Evolutionary conservation across 2,113 vertebrate genomes (phyloP).

Genomic region (Tetraodon nigroviridis): DNA sequence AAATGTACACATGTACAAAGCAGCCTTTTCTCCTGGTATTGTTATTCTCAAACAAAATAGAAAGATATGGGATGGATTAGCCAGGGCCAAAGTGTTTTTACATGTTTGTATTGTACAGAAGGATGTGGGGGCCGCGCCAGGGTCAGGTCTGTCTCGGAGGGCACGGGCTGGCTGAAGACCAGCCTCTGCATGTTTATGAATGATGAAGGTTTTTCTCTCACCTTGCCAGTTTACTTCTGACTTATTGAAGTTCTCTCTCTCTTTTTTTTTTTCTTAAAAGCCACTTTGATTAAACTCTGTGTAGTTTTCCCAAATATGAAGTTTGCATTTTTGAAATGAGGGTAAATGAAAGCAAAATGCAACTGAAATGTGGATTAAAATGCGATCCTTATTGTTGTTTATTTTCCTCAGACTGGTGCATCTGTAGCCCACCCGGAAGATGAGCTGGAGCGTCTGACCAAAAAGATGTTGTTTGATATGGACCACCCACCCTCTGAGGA

Average conservation of each 20-base stretch:
- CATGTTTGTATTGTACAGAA: constrained; percentile 40
- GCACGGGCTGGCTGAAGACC: constrained; percentile 27
- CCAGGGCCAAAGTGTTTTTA: constrained; percentile 50
- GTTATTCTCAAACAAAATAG: constrained; percentile 28
- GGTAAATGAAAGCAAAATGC: not conserved
- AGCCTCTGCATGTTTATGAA: constrained; percentile 56
- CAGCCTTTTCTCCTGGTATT: constrained; percentile 27
- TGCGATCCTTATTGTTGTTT: too few relatives aligned
- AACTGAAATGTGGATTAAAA: not conserved
- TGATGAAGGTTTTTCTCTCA: constrained; percentile 33
- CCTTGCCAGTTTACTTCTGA: constrained; percentile 43
- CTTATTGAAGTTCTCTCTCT: constrained; percentile 18
- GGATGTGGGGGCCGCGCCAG: constrained; percentile 58
- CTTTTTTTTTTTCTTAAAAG: constrained; percentile 10
- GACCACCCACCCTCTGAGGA: constrained; percentile 93
- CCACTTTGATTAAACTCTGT: constrained; percentile 10
- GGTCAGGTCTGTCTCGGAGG: constrained; percentile 61
- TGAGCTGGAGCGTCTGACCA: constrained; percentile 93
- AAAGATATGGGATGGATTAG: constrained; percentile 43
- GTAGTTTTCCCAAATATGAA: not conserved
- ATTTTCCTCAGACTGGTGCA: constrained; percentile 57
- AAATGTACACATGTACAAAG: constrained; percentile 31
- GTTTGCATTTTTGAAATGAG: not conserved
- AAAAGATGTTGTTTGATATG: constrained; percentile 99
- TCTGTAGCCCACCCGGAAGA: constrained; percentile 85